These are phyloP conservation scores for Pao palembangensis DNA, from an alignment of 2,113 vertebrate species.

Conservation along the genomic window DNA sequence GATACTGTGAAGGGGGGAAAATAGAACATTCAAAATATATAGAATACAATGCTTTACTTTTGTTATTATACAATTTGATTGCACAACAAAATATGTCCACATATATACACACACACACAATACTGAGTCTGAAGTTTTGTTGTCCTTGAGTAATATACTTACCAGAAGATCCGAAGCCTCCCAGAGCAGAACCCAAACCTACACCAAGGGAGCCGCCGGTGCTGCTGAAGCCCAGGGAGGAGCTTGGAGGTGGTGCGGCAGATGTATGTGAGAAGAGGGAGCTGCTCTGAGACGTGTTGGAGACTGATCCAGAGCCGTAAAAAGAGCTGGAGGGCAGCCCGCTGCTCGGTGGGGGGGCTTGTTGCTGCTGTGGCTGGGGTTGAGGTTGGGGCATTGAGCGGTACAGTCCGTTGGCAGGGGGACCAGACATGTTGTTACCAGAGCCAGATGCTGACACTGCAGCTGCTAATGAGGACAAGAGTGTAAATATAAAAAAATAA, in stretches of 20 bases:
- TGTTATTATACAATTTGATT: too few relatives aligned
- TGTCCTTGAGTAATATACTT: constrained; percentile 53
- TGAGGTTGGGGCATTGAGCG: constrained; percentile 85
- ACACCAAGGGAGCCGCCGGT: constrained; percentile 85
- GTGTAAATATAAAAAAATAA: too few relatives aligned
- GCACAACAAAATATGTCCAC: too few relatives aligned
- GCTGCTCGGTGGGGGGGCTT: constrained; percentile 82
- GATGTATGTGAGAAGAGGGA: constrained; percentile 94
- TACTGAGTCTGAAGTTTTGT: neutral
- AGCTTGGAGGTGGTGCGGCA: constrained; percentile 82
- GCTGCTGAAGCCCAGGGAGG: constrained; percentile 91
- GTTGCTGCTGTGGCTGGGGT: constrained; percentile 80
- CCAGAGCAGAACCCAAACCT: constrained; percentile 90
- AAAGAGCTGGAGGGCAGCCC: constrained; percentile 91
- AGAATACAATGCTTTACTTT: neutral
- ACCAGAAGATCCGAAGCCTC: constrained; percentile 94
- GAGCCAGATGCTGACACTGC: constrained; percentile 90
- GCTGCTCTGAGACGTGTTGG: constrained; percentile 90
- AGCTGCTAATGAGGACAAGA: constrained; percentile 64
- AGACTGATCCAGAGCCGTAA: constrained; percentile 88
- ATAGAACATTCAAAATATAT: neutral
- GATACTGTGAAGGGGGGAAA: constrained; percentile 79
- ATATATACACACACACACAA: too few relatives aligned
- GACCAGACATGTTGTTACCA: constrained; percentile 86
- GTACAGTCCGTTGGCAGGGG: constrained; percentile 89